phyloP scores from a whole-genome alignment of 1,140 invertebrate genomes.

The Chymomyza costata region DNA sequence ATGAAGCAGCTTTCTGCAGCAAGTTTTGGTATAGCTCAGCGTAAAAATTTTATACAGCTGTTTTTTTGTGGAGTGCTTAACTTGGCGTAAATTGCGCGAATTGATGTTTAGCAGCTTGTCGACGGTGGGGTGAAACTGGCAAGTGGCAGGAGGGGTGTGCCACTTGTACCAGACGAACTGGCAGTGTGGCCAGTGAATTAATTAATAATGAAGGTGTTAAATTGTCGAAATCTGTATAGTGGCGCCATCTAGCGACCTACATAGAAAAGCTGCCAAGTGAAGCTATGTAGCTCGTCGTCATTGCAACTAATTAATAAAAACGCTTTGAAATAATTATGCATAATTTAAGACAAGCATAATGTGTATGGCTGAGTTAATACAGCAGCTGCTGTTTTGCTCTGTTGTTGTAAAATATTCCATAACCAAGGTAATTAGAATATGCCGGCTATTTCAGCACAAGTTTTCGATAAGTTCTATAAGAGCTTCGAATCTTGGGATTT shows the following conservation, averaged over 20 bases:
- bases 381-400: slow-evolving; percentile 64
- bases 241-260: slow-evolving; percentile 57
- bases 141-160: neutral
- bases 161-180: slow-evolving; percentile 1
- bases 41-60: slow-evolving; percentile 49
- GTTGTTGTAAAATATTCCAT: too few species aligned
- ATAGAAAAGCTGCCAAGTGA: slow-evolving; percentile 3
- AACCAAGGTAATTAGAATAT: slow-evolving; percentile 67
- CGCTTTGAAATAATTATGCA: slow-evolving; percentile 72
- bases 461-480: too few species aligned
- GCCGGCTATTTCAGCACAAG: too few species aligned
- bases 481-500: slow-evolving; percentile 21
- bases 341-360: slow-evolving; percentile 73
- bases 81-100: slow-evolving; percentile 41
- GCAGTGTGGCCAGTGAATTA: too few species aligned
- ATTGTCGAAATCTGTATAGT: slow-evolving; percentile 65
- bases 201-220: slow-evolving; percentile 72
- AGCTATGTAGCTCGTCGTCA: slow-evolving; percentile 1
- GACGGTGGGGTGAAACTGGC: slow-evolving; percentile 16
- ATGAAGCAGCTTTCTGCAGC: slow-evolving; percentile 52
- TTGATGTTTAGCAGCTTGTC: slow-evolving; percentile 22
- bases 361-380: slow-evolving; percentile 72
- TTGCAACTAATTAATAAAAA: slow-evolving; percentile 66
- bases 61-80: too few species aligned
- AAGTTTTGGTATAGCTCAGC: slow-evolving; percentile 41